Evolutionary conservation across 1,140 invertebrate species (phyloP), one percentile per base, ranked within the genome.

Genomic region (Meloidogyne hapla): DNA sequence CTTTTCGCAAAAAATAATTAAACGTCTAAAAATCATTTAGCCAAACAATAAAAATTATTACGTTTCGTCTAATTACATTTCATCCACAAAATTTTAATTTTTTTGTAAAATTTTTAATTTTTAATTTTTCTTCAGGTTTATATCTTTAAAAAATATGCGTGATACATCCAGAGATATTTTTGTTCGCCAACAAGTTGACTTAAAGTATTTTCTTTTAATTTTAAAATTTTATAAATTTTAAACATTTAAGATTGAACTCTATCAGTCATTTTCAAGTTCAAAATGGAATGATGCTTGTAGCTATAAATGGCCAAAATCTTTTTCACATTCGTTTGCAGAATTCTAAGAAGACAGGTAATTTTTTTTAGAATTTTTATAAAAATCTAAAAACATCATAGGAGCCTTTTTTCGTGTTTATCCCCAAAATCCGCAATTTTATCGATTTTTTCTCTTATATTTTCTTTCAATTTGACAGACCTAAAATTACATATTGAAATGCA

Each of bases 261-360:
- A 70, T 74, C 40, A 77, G 81, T 18, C 79, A 80, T 67, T 67
- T 75, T 21, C 28, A 38, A n/a, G 80, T 80, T 15, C 72, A 80
- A 40, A 80, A 80, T 78, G 80, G 66, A 38, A 23, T 82, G 38
- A 82, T 80, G 75, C 67, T 80, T n/a, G 23, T 80, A 13, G 79
- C 40, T 13, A 61, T 64, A 9, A 64, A 76, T 25, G 66, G 80
- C 13, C 80, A 74, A 25, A 56, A 23, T n/a, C 15, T 80, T 6
- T 69, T 66, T 9, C 80, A 82, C 21, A 81, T 80, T 40, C 80
- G 78, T 10, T 3, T 80, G 23, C 79, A 82, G 28, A 80, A 62
- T 64, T 71, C 23, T 4, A 61, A 69, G 21, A 45, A 45, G 13
- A 80, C 75, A 63, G 65, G 79, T 80, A 33, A 6, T 33, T 33